These are phyloP conservation scores for Trichogramma pretiosum DNA, from an alignment of 1,140 invertebrate species.

Conservation along the genomic window DNA sequence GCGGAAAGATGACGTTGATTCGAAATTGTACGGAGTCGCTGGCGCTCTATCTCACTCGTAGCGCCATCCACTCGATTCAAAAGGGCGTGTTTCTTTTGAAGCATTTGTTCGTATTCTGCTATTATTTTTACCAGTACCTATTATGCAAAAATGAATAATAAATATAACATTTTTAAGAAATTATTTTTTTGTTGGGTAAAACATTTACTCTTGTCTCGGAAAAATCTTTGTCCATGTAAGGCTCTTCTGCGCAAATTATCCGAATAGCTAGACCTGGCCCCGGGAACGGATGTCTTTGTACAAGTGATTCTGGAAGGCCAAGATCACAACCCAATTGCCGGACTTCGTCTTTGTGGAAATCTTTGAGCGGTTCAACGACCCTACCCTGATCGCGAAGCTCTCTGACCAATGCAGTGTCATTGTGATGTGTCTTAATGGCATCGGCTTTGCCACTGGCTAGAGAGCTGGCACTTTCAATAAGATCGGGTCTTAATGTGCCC, in stretches of 20 bases:
- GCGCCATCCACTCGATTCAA: slow-evolving; percentile 78
- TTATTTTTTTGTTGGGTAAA: not conserved
- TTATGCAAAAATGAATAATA: slow-evolving; percentile 10
- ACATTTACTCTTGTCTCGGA: slow-evolving; percentile 76
- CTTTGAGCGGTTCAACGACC: slow-evolving; percentile 95
- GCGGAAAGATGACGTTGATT: slow-evolving; percentile 69
- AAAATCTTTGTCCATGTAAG: slow-evolving; percentile 92
- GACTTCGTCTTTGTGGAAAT: slow-evolving; percentile 99
- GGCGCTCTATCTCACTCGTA: slow-evolving; percentile 66
- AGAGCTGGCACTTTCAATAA: slow-evolving; percentile 93
- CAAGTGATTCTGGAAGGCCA: slow-evolving; percentile 75
- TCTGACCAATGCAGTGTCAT: slow-evolving; percentile 93
- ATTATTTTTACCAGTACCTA: slow-evolving; percentile 87
- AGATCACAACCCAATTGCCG: slow-evolving; percentile 76
- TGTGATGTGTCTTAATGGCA: slow-evolving; percentile 99
- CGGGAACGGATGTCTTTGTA: slow-evolving; percentile 95
- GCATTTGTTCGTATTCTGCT: slow-evolving; percentile 84
- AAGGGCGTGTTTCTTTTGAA: slow-evolving; percentile 86
- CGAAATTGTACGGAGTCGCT: slow-evolving; percentile 65
- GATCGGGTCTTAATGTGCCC: slow-evolving; percentile 91
- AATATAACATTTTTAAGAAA: slow-evolving; percentile 6
- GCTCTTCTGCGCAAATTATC: slow-evolving; percentile 90
- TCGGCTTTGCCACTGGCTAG: slow-evolving; percentile 82
- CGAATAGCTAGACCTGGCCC: slow-evolving; percentile 91
- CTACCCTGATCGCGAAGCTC: slow-evolving; percentile 73